A percentile compares a stretch with the other conserved stretches of the same genome.
Evolutionary conservation across 2,888 invertebrate species (phyloP).

Genomic region (Sepioteuthis lessoniana): DNA sequence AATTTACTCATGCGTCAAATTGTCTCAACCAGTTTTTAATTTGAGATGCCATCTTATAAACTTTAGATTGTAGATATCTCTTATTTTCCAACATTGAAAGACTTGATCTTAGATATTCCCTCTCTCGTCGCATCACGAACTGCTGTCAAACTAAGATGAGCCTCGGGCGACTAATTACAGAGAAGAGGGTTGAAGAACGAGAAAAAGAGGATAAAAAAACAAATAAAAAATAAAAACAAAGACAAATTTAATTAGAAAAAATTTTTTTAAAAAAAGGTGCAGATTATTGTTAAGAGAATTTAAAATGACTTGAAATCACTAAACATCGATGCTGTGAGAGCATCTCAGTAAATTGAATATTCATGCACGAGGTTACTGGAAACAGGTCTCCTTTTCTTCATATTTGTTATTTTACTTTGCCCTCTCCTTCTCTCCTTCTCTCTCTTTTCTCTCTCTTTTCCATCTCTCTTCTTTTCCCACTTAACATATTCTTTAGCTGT

Average conservation of each 20-base stretch:
- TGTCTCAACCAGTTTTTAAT: neutral
- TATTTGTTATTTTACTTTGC: neutral
- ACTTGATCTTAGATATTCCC: neutral
- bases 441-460: too few species aligned
- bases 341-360: neutral
- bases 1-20: neutral
- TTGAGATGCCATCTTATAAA: neutral
- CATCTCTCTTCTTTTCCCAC: neutral
- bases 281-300: neutral
- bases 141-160: neutral
- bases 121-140: neutral
- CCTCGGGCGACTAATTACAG: slow-evolving; percentile 10
- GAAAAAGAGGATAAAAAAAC: neutral
- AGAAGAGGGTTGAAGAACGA: neutral
- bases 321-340: neutral
- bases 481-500: too few species aligned
- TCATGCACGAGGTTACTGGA: neutral
- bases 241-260: neutral
- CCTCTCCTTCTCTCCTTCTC: neutral
- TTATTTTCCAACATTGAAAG: neutral
- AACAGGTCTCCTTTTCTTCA: too few species aligned
- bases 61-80: neutral
- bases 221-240: neutral
- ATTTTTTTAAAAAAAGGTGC: neutral
- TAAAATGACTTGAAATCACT: neutral